Conservation (phyloP, 2,113 vertebrate genomes). For the Hyla sarda region DNA sequence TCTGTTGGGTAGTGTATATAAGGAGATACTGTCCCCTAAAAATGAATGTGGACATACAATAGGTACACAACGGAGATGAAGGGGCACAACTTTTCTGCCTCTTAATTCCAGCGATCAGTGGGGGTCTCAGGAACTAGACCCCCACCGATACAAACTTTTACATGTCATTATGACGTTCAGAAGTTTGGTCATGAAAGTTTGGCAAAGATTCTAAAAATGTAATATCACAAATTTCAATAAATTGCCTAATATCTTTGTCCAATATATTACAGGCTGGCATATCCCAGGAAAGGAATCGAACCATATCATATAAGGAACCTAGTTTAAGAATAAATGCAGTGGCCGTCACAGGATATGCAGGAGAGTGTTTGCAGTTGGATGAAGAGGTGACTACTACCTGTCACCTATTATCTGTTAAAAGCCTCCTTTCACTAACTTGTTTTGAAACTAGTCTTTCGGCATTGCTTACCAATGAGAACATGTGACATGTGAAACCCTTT, state of each 20-base stretch:
- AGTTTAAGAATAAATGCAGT: slow-evolving; percentile 34
- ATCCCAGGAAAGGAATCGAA: slow-evolving; percentile 29
- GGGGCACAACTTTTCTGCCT: too few relatives aligned
- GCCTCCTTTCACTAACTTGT: background rate
- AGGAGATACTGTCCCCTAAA: too few relatives aligned
- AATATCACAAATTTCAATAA: too few relatives aligned
- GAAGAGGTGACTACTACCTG: slow-evolving; percentile 50
- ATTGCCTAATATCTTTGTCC: background rate
- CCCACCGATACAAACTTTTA: too few relatives aligned
- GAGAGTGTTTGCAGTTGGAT: slow-evolving; percentile 44
- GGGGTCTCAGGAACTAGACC: too few relatives aligned
- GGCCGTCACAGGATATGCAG: slow-evolving; percentile 43
- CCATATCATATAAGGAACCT: slow-evolving; percentile 12
- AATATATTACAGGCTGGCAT: slow-evolving; percentile 34
- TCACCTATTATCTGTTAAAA: background rate
- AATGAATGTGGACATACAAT: too few relatives aligned
- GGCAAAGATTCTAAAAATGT: too few relatives aligned
- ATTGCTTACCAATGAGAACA: background rate
- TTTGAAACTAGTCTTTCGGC: slow-evolving; percentile 5
- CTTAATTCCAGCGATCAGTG: too few relatives aligned
- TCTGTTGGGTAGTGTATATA: too few relatives aligned
- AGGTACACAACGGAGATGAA: too few relatives aligned
- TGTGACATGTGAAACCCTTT: background rate
- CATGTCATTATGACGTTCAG: too few relatives aligned
- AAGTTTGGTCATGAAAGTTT: too few relatives aligned